Evolutionary conservation across 2,888 invertebrate genomes (phyloP).

Genomic region (Exephanes ischioxanthus): DNA sequence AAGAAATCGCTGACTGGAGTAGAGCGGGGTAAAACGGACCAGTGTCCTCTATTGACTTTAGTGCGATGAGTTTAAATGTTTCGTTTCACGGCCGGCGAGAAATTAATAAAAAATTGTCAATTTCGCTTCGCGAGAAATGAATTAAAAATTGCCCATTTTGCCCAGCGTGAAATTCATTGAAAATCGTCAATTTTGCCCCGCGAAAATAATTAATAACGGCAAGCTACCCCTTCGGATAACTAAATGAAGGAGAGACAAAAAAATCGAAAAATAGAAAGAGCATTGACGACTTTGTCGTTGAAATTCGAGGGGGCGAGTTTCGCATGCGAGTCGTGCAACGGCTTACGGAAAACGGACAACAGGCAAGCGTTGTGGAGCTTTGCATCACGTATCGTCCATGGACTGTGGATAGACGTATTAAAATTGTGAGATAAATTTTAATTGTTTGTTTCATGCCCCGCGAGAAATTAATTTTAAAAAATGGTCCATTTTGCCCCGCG

Average conservation of each 20-base stretch:
- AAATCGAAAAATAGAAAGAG: neutral
- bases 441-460: too few species aligned
- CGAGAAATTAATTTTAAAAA: too few species aligned
- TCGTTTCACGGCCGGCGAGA: too few species aligned
- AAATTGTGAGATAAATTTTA: conserved; percentile 27
- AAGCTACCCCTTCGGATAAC: neutral
- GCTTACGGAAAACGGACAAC: conserved; percentile 21
- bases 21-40: too few species aligned
- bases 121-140: too few species aligned
- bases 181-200: too few species aligned
- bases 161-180: too few species aligned
- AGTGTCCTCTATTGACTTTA: too few species aligned
- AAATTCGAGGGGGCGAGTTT: neutral
- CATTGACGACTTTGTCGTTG: neutral
- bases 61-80: too few species aligned
- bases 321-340: neutral
- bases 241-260: conserved; percentile 11
- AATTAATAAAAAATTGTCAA: too few species aligned
- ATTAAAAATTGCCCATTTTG: too few species aligned
- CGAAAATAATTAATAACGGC: neutral
- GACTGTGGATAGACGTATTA: conserved; percentile 54
- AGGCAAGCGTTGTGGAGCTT: neutral
- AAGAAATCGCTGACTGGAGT: neutral
- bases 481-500: neutral
- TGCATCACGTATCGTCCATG: conserved; percentile 55